Percentiles rank a stretch among this genome's conserved stretches.
Evolutionary conservation across 2,888 invertebrate genomes (phyloP).

Genomic region (Augiades crinisus): DNA sequence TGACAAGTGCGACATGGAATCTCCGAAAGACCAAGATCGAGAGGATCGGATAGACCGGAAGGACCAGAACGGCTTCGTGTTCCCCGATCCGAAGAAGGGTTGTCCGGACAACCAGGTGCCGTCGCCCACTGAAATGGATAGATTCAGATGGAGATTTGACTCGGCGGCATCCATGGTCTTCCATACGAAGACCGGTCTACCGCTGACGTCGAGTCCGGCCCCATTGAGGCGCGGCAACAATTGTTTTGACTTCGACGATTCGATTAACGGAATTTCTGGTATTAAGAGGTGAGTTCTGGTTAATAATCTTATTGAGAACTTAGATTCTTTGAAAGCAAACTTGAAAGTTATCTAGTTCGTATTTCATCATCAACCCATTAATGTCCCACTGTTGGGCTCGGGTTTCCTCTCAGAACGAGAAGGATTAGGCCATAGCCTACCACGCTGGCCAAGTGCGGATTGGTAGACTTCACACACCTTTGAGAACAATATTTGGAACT

Average conservation of each 20-base stretch:
- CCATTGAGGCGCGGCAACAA: conserved; percentile 88
- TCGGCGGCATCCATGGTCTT: conserved; percentile 92
- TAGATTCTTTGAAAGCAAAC: too few species aligned
- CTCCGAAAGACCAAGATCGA: conserved; percentile 46
- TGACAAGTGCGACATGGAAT: conserved; percentile 52
- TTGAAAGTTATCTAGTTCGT: too few species aligned
- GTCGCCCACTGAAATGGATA: conserved; percentile 85
- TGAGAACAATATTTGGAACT: too few species aligned
- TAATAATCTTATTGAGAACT: too few species aligned
- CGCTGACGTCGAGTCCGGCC: conserved; percentile 93
- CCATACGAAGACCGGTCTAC: conserved; percentile 89
- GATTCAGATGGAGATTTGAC: conserved; percentile 87
- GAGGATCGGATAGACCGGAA: conserved; percentile 27
- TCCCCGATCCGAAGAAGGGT: conserved; percentile 46
- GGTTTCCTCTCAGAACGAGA: too few species aligned
- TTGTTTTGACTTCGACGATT: conserved; percentile 92
- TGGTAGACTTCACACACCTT: too few species aligned
- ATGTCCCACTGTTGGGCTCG: too few species aligned
- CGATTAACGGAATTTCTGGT: conserved; percentile 88
- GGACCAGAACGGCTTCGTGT: conserved; percentile 45
- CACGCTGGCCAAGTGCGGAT: too few species aligned
- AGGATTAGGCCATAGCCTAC: too few species aligned
- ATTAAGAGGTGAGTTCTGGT: conserved; percentile 88
- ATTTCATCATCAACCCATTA: too few species aligned
- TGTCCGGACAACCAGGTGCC: conserved; percentile 78